Conservation (phyloP, 2,113 vertebrate species). For the Cettia cetti region DNA sequence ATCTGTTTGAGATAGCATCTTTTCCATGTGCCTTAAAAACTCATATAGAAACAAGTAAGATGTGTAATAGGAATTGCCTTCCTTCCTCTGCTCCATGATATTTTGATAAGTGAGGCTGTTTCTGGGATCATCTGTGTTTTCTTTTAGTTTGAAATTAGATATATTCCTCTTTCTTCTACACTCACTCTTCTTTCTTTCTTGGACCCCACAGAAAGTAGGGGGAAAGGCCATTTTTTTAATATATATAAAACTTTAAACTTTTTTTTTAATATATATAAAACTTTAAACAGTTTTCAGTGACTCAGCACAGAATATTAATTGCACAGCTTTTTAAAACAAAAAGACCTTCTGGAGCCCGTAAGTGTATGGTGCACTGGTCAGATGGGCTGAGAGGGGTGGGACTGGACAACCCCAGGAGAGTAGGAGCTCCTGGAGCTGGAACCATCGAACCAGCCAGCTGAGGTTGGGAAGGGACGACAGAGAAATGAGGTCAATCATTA, state of each 20-base stretch:
- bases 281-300: background rate
- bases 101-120: background rate
- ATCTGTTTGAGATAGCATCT: background rate
- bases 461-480: background rate
- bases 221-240: background rate
- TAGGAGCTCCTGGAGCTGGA: background rate
- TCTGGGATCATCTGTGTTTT: background rate
- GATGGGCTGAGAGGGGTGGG: background rate
- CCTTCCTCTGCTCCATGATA: background rate
- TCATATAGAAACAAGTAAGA: background rate
- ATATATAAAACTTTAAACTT: background rate
- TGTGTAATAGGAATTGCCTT: background rate
- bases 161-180: background rate
- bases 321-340: background rate
- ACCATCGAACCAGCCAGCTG: background rate
- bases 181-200: background rate
- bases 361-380: background rate
- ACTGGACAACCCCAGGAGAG: background rate
- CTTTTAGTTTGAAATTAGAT: background rate
- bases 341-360: background rate
- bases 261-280: too few relatives aligned
- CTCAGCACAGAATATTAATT: background rate
- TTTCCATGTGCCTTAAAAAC: background rate
- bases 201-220: background rate
- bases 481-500: background rate